Percentiles rank a stretch among this genome's conserved stretches.
These are phyloP conservation scores for Lordiphosa stackelbergi DNA, from an alignment of 1,140 invertebrate species.

Conservation along the genomic window DNA sequence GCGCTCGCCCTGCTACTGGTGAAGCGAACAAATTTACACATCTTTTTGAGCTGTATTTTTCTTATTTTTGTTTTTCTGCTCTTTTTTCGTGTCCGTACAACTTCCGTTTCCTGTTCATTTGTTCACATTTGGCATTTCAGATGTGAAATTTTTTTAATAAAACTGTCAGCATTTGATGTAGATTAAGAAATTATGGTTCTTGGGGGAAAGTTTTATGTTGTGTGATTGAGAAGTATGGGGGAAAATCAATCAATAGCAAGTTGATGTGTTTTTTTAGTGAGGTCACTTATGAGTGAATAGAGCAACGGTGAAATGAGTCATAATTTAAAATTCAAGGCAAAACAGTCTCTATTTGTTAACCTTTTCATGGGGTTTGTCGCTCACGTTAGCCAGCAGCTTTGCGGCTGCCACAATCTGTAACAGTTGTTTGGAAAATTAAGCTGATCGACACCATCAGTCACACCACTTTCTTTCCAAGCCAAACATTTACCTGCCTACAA, in stretches of 20 bases:
- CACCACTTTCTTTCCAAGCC: too few relatives aligned
- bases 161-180: conserved; percentile 73
- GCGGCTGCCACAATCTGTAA: too few relatives aligned
- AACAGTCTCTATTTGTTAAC: too few relatives aligned
- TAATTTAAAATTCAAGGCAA: too few relatives aligned
- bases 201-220: conserved; percentile 34
- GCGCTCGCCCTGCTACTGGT: conserved; percentile 34
- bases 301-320: too few relatives aligned
- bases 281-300: too few relatives aligned
- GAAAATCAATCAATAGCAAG: conserved; percentile 42
- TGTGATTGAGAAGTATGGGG: background rate
- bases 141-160: conserved; percentile 69
- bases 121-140: conserved; percentile 68
- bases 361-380: too few relatives aligned
- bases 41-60: conserved; percentile 47
- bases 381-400: too few relatives aligned
- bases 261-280: conserved; percentile 1
- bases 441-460: too few relatives aligned
- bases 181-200: conserved; percentile 71
- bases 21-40: conserved; percentile 62
- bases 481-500: background rate
- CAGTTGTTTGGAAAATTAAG: too few relatives aligned
- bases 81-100: conserved; percentile 44
- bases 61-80: conserved; percentile 13
- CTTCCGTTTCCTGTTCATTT: conserved; percentile 73